phyloP scores from a whole-genome alignment of 2,797 vertebrate genomes.

The Eospalax fontanierii region DNA sequence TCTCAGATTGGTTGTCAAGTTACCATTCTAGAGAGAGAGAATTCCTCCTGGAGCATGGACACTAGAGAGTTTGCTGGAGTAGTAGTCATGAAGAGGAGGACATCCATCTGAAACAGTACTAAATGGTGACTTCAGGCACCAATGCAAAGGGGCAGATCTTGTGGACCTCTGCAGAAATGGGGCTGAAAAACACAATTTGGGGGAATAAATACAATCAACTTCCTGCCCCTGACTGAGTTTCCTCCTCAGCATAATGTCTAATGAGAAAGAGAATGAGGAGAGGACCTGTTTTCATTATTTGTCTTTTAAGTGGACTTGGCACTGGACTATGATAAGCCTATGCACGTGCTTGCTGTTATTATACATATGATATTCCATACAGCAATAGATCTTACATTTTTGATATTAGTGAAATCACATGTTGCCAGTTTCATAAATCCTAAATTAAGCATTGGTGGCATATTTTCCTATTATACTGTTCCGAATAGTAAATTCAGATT shows the following conservation, averaged over 20 bases:
- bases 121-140: not conserved
- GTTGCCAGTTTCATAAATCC: not conserved
- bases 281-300: not conserved
- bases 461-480: not conserved
- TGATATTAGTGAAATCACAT: not conserved
- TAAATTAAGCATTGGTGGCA: not conserved
- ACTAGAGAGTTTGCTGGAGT: not conserved
- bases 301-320: not conserved
- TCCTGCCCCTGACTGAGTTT: constrained; percentile 2
- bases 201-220: not conserved
- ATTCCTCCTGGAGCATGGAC: not conserved
- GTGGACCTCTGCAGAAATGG: not conserved
- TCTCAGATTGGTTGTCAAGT: not conserved
- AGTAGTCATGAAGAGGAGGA: not conserved
- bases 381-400: not conserved
- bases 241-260: not conserved
- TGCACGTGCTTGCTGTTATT: not conserved
- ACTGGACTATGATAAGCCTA: not conserved
- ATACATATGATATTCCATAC: not conserved
- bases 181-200: not conserved
- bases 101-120: not conserved
- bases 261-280: not conserved
- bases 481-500: not conserved
- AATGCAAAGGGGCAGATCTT: not conserved
- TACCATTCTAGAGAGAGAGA: not conserved